Conservation (phyloP, 2,888 invertebrate genomes). For the Erebia palarica region DNA sequence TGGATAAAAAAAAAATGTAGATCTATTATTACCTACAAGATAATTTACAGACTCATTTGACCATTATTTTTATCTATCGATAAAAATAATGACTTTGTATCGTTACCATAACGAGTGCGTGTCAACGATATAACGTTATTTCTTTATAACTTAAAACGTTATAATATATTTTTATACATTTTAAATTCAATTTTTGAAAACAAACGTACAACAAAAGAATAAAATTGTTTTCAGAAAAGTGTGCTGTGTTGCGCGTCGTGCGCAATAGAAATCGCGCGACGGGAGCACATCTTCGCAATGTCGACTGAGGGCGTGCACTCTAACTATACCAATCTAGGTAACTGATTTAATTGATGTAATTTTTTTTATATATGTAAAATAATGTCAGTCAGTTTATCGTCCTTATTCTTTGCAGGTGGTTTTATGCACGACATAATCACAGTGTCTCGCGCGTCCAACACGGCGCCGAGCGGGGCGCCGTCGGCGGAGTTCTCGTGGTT, state of each 20-base stretch:
- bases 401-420: constrained; percentile 56
- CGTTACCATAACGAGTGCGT: too few relatives aligned
- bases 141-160: too few relatives aligned
- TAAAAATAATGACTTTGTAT: too few relatives aligned
- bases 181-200: too few relatives aligned
- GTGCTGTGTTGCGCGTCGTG: constrained; percentile 63
- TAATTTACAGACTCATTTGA: too few relatives aligned
- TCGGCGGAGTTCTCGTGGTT: constrained; percentile 75
- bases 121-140: too few relatives aligned
- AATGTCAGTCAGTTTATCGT: too few relatives aligned
- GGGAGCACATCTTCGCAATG: constrained; percentile 69
- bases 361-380: neutral
- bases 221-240: constrained; percentile 49
- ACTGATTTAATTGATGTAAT: neutral
- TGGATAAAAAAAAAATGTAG: too few relatives aligned
- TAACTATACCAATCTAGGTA: constrained; percentile 65
- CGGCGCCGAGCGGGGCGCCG: constrained; percentile 53
- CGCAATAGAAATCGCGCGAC: constrained; percentile 57
- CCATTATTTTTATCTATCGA: too few relatives aligned
- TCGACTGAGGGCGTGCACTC: constrained; percentile 72
- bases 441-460: constrained; percentile 54
- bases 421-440: constrained; percentile 77
- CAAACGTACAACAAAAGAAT: too few relatives aligned
- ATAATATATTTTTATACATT: too few relatives aligned
- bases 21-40: too few relatives aligned